Evolutionary conservation across 2,113 vertebrate species (phyloP), one percentile per base, ranked within the genome.

Genomic region (Cyanistes caeruleus): DNA sequence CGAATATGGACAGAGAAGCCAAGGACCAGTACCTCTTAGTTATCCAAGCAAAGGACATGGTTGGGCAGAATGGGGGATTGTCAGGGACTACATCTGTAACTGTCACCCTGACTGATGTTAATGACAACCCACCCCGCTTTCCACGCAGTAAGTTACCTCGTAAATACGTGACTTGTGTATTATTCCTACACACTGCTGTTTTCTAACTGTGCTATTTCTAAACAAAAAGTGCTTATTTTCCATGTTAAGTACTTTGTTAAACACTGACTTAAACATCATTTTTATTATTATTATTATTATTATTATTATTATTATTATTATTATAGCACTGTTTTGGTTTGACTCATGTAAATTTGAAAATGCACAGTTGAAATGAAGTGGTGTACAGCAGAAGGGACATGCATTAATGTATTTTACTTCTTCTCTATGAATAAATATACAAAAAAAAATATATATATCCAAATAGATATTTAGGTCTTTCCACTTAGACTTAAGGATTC

Each of bases 41-140:
- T 95, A 99, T 99, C 97, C 99, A 99, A 97, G 99, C 99, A 95
- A 99, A 99, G 96, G 99, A 99, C 97, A 99, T 99, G 99, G 99
- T 99, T 84, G 99, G 99, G 49, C 99, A 99, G 98, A 99, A 99
- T 93, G 99, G 99, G 9, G 99, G 99, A 59, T 98, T 99, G 43
- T 99, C 99, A 13, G 99, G 99, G 60, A 99, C 99, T 30, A 99
- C 99, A 1, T 99, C 99, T 3, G 99, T 99, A 80, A 99, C 99
- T 3, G 98, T 99, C 92, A 99, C 99, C 12, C 98, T 99, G 39
- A 99, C 98, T 6, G 99, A 99, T 59, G 99, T 99, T 87, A 99
- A 99, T 9, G 99, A 99, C 96, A 99, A 99, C 86, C 99, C 99
- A 1, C 99, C 99, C 30, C 99, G 98, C 52, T 99, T 99, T 95